These are phyloP conservation scores for Drosophila fulvimacula DNA, from an alignment of 2,888 invertebrate species.

Conservation along the genomic window DNA sequence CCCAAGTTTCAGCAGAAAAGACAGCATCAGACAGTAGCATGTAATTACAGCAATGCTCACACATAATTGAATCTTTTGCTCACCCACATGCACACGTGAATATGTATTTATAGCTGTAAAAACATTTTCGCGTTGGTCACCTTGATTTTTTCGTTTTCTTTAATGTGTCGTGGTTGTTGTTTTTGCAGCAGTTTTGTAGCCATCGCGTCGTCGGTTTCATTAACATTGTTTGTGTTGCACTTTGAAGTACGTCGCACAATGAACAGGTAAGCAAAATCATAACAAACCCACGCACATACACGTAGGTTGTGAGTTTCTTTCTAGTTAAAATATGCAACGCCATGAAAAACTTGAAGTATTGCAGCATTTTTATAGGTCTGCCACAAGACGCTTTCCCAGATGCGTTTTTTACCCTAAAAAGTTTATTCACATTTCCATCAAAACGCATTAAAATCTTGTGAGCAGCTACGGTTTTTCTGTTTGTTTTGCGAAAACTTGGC, in stretches of 20 bases:
- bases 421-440: constrained; percentile 73
- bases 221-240: constrained; percentile 77
- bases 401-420: constrained; percentile 41
- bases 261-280: constrained; percentile 77
- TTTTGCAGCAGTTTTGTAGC: constrained; percentile 46
- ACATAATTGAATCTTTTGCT: constrained; percentile 40
- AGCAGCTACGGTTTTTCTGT: no score
- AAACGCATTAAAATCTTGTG: no score
- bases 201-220: constrained; percentile 60
- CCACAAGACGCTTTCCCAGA: constrained; percentile 38
- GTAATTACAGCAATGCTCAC: constrained; percentile 49
- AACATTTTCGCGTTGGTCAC: constrained; percentile 51
- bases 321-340: constrained; percentile 70
- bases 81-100: constrained; percentile 24
- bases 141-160: constrained; percentile 40
- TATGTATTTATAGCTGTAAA: constrained; percentile 47
- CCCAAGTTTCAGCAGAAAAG: background rate
- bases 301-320: constrained; percentile 56
- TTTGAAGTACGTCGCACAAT: constrained; percentile 76
- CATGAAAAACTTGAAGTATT: constrained; percentile 79
- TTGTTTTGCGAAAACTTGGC: no score
- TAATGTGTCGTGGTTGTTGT: constrained; percentile 42
- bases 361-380: constrained; percentile 64
- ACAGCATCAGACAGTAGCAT: no score
- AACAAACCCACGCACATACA: constrained; percentile 30